Evolutionary conservation across 2,888 invertebrate species (phyloP).

Genomic region (Agriopis aurantiaria): DNA sequence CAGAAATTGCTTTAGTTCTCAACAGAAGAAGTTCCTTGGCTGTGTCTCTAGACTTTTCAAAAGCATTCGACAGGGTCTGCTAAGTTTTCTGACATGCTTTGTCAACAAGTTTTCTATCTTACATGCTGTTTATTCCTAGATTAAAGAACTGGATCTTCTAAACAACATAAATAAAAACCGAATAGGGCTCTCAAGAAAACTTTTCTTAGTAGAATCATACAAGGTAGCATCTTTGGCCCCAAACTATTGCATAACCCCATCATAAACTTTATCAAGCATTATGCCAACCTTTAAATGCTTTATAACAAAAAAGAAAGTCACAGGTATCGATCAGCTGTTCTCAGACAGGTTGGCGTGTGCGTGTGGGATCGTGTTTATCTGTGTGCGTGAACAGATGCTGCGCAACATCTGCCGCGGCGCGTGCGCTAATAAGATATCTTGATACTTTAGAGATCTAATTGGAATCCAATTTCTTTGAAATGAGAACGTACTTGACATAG

Average conservation of each 20-base stretch:
- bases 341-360: slow-evolving; percentile 70
- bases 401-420: slow-evolving; percentile 77
- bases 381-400: slow-evolving; percentile 77
- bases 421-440: slow-evolving; percentile 62
- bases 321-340: slow-evolving; percentile 81
- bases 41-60: no score
- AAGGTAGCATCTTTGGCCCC: no score
- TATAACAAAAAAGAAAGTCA: slow-evolving; percentile 62
- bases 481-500: background rate
- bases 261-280: slow-evolving; percentile 3
- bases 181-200: no score
- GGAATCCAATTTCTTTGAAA: slow-evolving; percentile 19
- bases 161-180: no score
- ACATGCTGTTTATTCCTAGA: no score
- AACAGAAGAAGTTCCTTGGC: no score
- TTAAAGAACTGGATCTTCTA: no score
- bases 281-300: slow-evolving; percentile 40
- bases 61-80: no score
- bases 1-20: no score
- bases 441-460: slow-evolving; percentile 57
- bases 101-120: no score
- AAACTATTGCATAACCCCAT: background rate
- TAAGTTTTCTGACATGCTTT: no score
- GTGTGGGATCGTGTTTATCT: slow-evolving; percentile 40
- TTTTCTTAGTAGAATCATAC: no score